Evolutionary conservation across 2,113 vertebrate genomes (phyloP).

Genomic region (Procavia capensis): DNA sequence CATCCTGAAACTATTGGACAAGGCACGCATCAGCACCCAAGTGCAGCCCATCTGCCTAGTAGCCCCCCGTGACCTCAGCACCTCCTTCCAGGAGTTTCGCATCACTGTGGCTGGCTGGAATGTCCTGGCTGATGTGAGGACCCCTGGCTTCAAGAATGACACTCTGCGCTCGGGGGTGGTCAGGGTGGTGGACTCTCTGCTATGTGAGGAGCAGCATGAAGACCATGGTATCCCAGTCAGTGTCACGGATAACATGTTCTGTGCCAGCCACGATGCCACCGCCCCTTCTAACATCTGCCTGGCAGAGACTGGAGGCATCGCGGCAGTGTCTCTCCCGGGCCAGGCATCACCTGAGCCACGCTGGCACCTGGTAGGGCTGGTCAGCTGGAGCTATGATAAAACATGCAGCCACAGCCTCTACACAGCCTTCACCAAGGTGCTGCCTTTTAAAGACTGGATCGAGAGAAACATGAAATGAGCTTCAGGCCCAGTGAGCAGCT

Average conservation of each 20-base stretch:
- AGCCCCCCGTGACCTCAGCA: conserved; percentile 84
- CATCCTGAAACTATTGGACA: conserved; percentile 95
- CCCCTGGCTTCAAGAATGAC: conserved; percentile 87
- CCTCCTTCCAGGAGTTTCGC: conserved; percentile 83
- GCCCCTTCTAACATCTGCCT: conserved; percentile 94
- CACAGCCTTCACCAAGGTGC: conserved; percentile 94
- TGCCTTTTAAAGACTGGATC: conserved; percentile 97
- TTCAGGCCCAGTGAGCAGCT: neutral
- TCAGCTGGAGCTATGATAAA: conserved; percentile 97
- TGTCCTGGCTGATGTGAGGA: conserved; percentile 86
- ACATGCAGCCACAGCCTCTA: conserved; percentile 93
- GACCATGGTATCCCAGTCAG: conserved; percentile 93
- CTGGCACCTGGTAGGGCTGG: conserved; percentile 96
- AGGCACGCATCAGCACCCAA: conserved; percentile 93
- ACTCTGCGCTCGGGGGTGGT: conserved; percentile 91
- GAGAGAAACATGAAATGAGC: conserved; percentile 96
- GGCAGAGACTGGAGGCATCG: conserved; percentile 96
- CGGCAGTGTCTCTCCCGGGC: conserved; percentile 88
- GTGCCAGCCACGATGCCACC: conserved; percentile 89
- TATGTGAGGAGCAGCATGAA: conserved; percentile 97
- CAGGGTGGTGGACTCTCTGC: conserved; percentile 91
- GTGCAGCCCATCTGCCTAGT: conserved; percentile 96
- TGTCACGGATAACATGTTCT: conserved; percentile 98
- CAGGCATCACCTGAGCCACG: conserved; percentile 84
- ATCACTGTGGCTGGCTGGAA: conserved; percentile 96